Evolutionary conservation across 2,113 vertebrate genomes (phyloP).

Genomic region (Macrotus californicus): DNA sequence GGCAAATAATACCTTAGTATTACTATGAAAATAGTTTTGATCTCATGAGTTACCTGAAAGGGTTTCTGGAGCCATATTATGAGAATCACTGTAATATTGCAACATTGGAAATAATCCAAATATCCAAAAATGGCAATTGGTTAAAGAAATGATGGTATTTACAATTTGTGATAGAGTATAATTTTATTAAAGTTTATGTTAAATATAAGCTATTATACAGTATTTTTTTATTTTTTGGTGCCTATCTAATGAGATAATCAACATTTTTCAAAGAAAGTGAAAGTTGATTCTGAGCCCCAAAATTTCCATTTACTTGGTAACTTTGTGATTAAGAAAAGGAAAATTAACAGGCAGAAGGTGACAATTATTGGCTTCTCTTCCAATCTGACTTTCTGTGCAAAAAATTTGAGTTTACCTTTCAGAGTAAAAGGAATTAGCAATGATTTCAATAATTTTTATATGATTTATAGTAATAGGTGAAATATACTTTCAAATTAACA

Average conservation of each 20-base stretch:
- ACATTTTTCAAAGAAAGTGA: conserved; percentile 36
- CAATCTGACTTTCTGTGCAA: background rate
- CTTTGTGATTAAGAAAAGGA: conserved; percentile 24
- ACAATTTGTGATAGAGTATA: background rate
- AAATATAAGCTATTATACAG: background rate
- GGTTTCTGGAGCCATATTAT: background rate
- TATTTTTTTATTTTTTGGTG: background rate
- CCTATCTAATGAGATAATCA: background rate
- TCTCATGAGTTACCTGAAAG: background rate
- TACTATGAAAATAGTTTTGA: background rate
- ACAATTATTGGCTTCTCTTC: background rate
- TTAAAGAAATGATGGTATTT: background rate
- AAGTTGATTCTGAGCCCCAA: background rate
- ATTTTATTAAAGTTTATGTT: background rate
- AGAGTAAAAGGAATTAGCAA: background rate
- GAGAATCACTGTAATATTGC: background rate
- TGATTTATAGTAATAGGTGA: background rate
- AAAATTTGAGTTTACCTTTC: conserved; percentile 1
- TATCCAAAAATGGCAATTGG: background rate
- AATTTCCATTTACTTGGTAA: background rate
- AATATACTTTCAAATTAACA: background rate
- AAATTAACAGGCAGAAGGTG: background rate
- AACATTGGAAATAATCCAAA: background rate
- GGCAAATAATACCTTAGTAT: background rate
- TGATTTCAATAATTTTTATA: background rate